Percentiles rank a stretch among this genome's conserved stretches.
Evolutionary conservation across 2,797 vertebrate genomes (phyloP).

Genomic region (Coccyzus lansbergi): DNA sequence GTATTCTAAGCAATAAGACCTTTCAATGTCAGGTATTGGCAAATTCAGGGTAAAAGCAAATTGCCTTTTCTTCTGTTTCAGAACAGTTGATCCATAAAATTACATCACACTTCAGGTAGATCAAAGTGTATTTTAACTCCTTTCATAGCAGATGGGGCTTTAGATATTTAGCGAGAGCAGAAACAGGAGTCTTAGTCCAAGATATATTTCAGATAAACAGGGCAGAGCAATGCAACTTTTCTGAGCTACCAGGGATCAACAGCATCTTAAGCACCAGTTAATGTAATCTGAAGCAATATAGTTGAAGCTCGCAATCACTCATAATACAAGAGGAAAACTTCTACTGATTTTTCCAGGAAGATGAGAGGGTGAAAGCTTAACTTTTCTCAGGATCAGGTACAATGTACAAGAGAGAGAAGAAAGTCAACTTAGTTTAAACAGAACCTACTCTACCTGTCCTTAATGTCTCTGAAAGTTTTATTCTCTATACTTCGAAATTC

Average conservation of each 20-base stretch:
- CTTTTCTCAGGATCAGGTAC: background rate
- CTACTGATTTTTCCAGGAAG: background rate
- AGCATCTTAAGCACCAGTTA: background rate
- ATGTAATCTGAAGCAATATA: background rate
- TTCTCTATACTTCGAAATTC: background rate
- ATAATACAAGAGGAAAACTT: background rate
- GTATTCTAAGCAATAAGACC: background rate
- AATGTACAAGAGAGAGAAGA: background rate
- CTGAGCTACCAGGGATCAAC: background rate
- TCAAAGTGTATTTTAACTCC: background rate
- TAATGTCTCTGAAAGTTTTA: background rate
- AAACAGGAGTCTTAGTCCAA: background rate
- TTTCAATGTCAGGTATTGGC: background rate
- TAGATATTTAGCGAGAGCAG: background rate
- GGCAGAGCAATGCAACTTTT: background rate
- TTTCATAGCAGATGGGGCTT: background rate
- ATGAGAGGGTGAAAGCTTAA: background rate
- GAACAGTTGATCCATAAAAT: background rate
- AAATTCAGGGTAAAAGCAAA: background rate
- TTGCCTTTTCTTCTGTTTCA: background rate
- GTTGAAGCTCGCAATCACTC: background rate
- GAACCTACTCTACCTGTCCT: background rate
- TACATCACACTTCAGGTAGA: background rate
- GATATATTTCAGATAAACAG: background rate
- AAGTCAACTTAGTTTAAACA: background rate